Base-by-base conservation (phyloP, 2,797 vertebrate genomes). In the Pteropus rufus region DNA sequence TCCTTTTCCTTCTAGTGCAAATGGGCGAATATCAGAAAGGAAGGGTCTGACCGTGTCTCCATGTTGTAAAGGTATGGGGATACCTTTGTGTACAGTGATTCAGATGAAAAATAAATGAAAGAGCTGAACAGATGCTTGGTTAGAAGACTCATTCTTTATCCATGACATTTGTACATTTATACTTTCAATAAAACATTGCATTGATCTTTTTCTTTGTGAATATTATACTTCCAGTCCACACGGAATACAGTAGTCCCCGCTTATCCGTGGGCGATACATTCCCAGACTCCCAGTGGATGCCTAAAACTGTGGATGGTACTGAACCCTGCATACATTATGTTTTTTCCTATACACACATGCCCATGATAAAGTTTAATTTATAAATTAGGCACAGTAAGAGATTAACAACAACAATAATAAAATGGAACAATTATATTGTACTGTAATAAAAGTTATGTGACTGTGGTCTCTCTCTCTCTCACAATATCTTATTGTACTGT, bases 21-120 rank as follows among this genome's bases (percentile, higher is more conserved):
- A 29, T 62, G 70, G 46, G 56, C 72, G 36, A 44, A n/a, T 85
- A 52, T 62, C 19, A 31, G 24, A 60, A 41, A 80, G 64, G 31
- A 92, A 77, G 18, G 44, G 29, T 70, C 83, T 46, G 49, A 49
- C 70, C 29, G 12, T 18, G 29, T 82, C 69, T 79, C 19, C n/a
- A 7, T 65, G 83, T n/a, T 87, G 26, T 86, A 67, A 44, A 77
- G 80, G 54, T 21, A 41, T 18, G 15, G 21, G 75, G 56, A 77
- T 31, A 60, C 56, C n/a, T 82, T 70, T 34, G 49, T 69, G 21
- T 60, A 56, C 62, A 89, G 73, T 12, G 29, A 14, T 76, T 80
- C 4, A n/a, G 72, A 94, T 85, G 60, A 83, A 86, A 82, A 95
- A 82, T 79, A 76, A 76, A 87, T 67, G 70, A 39, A 72, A 93